Evolutionary conservation across 2,797 vertebrate genomes (phyloP).

Genomic region (Acipenser transmontanus): DNA sequence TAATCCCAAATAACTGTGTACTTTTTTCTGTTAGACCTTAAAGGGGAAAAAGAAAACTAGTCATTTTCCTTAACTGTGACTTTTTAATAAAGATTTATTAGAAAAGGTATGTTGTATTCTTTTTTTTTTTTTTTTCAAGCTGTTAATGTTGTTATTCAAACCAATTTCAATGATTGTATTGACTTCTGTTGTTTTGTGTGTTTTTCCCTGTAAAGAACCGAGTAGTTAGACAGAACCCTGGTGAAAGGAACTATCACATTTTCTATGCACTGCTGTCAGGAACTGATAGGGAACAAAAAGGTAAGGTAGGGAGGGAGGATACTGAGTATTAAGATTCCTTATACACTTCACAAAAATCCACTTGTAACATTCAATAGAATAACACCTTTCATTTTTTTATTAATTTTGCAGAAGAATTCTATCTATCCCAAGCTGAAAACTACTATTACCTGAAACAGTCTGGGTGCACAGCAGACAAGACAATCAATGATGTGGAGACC

Average conservation of each 20-base stretch:
- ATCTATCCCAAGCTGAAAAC: conserved; percentile 71
- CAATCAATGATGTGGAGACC: conserved; percentile 75
- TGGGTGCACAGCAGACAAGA: conserved; percentile 66
- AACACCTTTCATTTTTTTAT: background rate
- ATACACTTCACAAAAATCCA: no score
- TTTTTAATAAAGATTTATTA: conserved; percentile 78
- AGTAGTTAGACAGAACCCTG: conserved; percentile 90
- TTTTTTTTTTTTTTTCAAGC: conserved; percentile 8
- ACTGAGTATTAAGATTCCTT: no score
- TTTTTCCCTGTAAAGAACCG: conserved; percentile 69
- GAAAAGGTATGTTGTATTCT: conserved; percentile 73
- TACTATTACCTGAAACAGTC: conserved; percentile 92
- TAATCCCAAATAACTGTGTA: no score
- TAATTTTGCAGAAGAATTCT: conserved; percentile 70
- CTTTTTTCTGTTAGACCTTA: no score
- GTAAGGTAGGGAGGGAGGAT: conserved; percentile 44
- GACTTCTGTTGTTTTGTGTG: no score
- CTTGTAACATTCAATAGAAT: background rate
- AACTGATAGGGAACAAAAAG: conserved; percentile 71
- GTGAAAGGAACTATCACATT: conserved; percentile 95
- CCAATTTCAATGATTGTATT: conserved; percentile 14
- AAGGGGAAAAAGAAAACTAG: background rate
- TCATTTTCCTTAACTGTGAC: conserved; percentile 65
- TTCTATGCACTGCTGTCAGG: conserved; percentile 93
- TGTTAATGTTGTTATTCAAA: conserved; percentile 10